Evolutionary conservation across 2,888 invertebrate species (phyloP).

Genomic region (Fabriciana adippe): DNA sequence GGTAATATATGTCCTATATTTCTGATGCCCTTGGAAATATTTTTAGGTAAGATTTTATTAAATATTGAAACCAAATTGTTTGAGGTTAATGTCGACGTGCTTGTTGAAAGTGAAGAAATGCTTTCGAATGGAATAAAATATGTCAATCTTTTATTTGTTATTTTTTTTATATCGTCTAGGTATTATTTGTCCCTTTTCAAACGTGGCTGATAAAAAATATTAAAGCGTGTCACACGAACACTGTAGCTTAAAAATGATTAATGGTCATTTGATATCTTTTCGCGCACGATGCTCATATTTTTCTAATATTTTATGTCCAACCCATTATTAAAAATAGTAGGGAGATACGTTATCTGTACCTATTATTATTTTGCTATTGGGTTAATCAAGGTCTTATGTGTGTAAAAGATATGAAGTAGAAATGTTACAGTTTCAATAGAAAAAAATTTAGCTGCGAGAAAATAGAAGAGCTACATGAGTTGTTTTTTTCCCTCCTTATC

Average conservation of each 20-base stretch:
- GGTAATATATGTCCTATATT: conserved; percentile 8
- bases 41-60: conserved; percentile 31
- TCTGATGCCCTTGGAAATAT: conserved; percentile 25
- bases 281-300: neutral
- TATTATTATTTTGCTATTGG: conserved; percentile 11
- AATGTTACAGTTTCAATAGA: neutral
- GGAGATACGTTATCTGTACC: conserved; percentile 7
- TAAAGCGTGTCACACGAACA: neutral
- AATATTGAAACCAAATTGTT: conserved; percentile 22
- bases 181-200: neutral
- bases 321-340: conserved; percentile 6
- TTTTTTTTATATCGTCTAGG: neutral
- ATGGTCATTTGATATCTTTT: conserved; percentile 5
- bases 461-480: no score
- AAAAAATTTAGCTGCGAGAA: no score
- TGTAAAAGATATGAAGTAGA: neutral
- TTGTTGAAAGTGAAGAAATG: conserved; percentile 27
- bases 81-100: conserved; percentile 28
- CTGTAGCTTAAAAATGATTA: conserved; percentile 14
- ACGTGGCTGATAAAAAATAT: conserved; percentile 8
- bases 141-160: conserved; percentile 7
- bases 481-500: no score
- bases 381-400: neutral
- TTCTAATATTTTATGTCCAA: conserved; percentile 7
- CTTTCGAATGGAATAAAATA: conserved; percentile 37